Evolutionary conservation across 2,888 invertebrate species (phyloP), one percentile per base, ranked within the genome.

Genomic region (Fragum whitleyi): DNA sequence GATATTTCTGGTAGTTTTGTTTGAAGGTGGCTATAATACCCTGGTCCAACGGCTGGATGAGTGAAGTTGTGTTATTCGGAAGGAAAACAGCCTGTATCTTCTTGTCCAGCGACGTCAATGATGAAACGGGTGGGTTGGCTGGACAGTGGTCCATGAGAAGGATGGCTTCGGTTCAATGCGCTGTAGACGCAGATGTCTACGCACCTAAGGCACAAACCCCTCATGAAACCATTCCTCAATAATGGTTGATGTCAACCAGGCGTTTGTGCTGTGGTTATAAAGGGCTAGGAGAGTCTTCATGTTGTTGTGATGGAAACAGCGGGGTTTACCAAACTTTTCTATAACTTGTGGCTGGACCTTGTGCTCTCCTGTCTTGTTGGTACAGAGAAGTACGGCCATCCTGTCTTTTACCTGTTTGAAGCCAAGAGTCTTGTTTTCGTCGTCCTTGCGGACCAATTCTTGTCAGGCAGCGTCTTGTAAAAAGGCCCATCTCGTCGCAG

Each of bases 271-370:
- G n/a, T 16, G n/a, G 9, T 9, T 23, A n/a, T 57, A 57, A 16
- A 16, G 9, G 14, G 57, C 23, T 21, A n/a, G 57, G 7, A 57
- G 57, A n/a, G 14, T 23, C 14, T 57, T 57, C 9, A 19, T 57
- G n/a, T 57, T 57, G 23, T 16, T 23, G 57, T 57, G 57, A n/a
- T 57, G 57, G n/a, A 57, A 57, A 57, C 57, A 57, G n/a, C 57
- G 57, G 9, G 57, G 57, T 21, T 57, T 57, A 21, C 23, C 57
- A 57, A 57, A 57, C n/a, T 57, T 57, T n/a, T n/a, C 67, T 3
- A 68, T 68, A 7, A 68, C 39, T 14, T 42, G 68, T 26, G 68
- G 68, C 42, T 21, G 39, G 14, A 68, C 42, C 68, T 68, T 68
- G 47, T 68, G 68, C 5, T 36, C 23, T 47, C 68, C 47, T n/a